Base-by-base conservation (phyloP, 2,113 vertebrate species). In the Eurystomus gularis region DNA sequence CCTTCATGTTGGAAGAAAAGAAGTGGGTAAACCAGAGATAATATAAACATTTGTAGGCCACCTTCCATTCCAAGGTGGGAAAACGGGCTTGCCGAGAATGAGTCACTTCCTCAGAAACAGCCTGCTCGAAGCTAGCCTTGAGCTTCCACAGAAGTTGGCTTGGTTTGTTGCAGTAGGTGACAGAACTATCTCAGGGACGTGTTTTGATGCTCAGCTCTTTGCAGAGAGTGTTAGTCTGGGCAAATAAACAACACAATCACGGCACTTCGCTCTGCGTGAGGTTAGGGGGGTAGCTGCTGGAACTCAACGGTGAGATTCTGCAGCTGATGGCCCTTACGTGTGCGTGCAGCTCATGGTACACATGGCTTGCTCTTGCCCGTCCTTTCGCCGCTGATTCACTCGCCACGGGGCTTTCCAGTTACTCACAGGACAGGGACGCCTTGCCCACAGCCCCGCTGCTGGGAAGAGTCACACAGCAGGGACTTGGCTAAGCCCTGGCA, bases 291-390 rank as follows among this genome's bases (percentile, higher is more conserved):
- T 39, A 8, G 7, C 29, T 69, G 87, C 55, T 49, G 3, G 14
- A 61, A 48, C 20, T 73, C 51, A 9, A 28, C 55, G 37, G 42
- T 16, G 39, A 31, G 58, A 10, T 64, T 3, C 18, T 1, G 6
- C 62, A 44, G n/a, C 33, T 33, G 2, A 29, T 0, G 2, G 31
- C 46, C 26, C 7, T 25, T n/a, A 9, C 55, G 12, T 11, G 19
- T 3, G 1, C 6, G 8, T 4, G 37, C 65, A 58, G 49, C 4
- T 31, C 62, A 39, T 1, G 3, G 73, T 18, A 39, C 6, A 0
- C 1, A 7, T 0, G 7, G 35, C 7, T 83, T 29, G 39, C 3
- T 58, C 52, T 17, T 69, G 40, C 75, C 55, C 19, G 1, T 31
- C 64, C 60, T 60, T 33, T 20, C 44, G 4, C 55, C 31, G 73